Evolutionary conservation across 2,888 invertebrate genomes (phyloP).

Genomic region (Himalopsyche tibetana): DNA sequence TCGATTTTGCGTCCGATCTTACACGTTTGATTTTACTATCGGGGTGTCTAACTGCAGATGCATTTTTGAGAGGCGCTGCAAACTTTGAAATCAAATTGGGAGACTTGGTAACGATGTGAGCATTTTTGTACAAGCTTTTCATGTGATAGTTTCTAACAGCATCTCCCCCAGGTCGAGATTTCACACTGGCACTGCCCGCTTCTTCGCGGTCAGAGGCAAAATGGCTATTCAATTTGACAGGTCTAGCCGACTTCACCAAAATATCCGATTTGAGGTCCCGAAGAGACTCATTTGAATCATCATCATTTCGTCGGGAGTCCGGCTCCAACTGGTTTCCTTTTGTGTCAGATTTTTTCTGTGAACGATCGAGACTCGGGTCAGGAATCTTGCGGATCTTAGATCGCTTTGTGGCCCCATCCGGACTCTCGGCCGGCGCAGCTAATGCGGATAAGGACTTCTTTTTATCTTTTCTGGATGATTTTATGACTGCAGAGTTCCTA

Average conservation of each 20-base stretch:
- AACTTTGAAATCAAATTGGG: slow-evolving; percentile 71
- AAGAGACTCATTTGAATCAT: background rate
- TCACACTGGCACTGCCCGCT: slow-evolving; percentile 67
- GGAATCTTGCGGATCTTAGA: slow-evolving; percentile 72
- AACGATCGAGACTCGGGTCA: slow-evolving; percentile 47
- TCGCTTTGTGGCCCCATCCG: slow-evolving; percentile 75
- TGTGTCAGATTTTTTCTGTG: slow-evolving; percentile 34
- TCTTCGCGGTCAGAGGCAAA: slow-evolving; percentile 71
- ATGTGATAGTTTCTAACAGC: slow-evolving; percentile 72
- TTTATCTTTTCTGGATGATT: slow-evolving; percentile 84
- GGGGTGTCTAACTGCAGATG: slow-evolving; percentile 64
- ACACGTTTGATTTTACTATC: slow-evolving; percentile 71
- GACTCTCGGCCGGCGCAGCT: slow-evolving; percentile 57
- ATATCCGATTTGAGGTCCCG: slow-evolving; percentile 68
- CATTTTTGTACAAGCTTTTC: slow-evolving; percentile 76
- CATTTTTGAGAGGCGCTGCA: background rate
- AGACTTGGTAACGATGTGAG: slow-evolving; percentile 75
- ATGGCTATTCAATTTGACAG: slow-evolving; percentile 73
- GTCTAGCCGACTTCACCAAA: slow-evolving; percentile 47
- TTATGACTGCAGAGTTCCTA: slow-evolving; percentile 90
- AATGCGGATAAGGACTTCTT: slow-evolving; percentile 72
- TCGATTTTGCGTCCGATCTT: slow-evolving; percentile 70
- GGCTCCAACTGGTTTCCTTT: slow-evolving; percentile 42
- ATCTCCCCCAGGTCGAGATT: slow-evolving; percentile 73
- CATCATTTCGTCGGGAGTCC: slow-evolving; percentile 45